phyloP scores from a whole-genome alignment of 92 coral and sea anemone genomes.

The Epizoanthus rinbou region DNA sequence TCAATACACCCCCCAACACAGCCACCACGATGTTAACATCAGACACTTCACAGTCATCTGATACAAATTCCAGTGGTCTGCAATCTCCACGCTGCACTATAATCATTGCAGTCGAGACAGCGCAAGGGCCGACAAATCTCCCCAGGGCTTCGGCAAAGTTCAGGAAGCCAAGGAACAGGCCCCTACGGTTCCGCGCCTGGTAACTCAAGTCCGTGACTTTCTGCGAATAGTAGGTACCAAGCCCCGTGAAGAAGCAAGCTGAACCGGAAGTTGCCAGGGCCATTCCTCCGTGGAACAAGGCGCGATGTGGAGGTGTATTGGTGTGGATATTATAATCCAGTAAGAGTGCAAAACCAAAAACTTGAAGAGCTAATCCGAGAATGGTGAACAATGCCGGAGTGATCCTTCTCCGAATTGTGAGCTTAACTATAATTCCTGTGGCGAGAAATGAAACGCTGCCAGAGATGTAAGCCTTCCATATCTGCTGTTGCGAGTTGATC shows the following conservation, averaged over 20 bases:
- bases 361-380: conserved; percentile 71
- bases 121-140: conserved; percentile 84
- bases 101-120: conserved; percentile 68
- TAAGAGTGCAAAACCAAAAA: conserved; percentile 72
- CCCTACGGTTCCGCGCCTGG: conserved; percentile 94
- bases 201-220: conserved; percentile 92
- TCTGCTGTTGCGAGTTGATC: conserved; percentile 57
- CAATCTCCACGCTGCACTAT: conserved; percentile 53
- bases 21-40: conserved; percentile 77
- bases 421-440: conserved; percentile 66
- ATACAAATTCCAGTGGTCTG: conserved; percentile 47
- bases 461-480: conserved; percentile 91
- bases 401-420: conserved; percentile 70
- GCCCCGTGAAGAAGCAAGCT: conserved; percentile 86
- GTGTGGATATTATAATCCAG: conserved; percentile 63
- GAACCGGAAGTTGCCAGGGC: conserved; percentile 91
- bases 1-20: conserved; percentile 60
- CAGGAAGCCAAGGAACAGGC: conserved; percentile 84
- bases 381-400: conserved; percentile 71
- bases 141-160: conserved; percentile 93
- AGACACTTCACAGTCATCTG: conserved; percentile 73
- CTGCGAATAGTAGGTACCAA: conserved; percentile 88
- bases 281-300: conserved; percentile 76
- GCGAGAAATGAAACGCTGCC: conserved; percentile 75
- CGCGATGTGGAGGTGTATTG: conserved; percentile 41